Evolutionary conservation across 2,113 vertebrate species (phyloP).

Genomic region (Anolis carolinensis): DNA sequence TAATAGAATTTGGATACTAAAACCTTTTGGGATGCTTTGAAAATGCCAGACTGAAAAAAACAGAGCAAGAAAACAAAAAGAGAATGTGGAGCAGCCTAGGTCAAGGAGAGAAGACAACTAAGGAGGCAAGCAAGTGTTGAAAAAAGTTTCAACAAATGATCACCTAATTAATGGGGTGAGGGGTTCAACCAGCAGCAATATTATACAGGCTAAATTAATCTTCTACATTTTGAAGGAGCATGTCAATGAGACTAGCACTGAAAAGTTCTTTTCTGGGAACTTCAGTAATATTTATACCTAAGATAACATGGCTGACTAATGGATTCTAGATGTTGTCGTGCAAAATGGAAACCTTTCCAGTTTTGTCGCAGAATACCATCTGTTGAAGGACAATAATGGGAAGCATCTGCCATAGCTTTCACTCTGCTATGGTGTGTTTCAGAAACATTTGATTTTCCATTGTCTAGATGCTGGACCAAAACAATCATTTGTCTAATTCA

Average conservation of each 20-base stretch:
- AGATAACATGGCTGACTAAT: background rate
- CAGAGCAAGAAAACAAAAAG: background rate
- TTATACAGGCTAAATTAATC: background rate
- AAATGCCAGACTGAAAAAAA: conserved; percentile 1
- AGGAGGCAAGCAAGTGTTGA: background rate
- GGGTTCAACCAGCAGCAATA: background rate
- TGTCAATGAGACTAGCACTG: background rate
- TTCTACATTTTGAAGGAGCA: background rate
- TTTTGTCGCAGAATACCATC: background rate
- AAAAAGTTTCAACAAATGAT: background rate
- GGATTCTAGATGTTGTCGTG: background rate
- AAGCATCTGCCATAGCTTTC: background rate
- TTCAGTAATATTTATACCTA: background rate
- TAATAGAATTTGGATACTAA: background rate
- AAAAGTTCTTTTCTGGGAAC: background rate
- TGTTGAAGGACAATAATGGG: background rate
- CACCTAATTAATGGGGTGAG: background rate
- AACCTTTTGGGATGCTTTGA: background rate
- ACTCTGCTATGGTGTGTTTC: background rate
- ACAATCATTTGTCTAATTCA: background rate
- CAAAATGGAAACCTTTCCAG: background rate
- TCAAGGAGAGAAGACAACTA: background rate
- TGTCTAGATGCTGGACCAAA: background rate
- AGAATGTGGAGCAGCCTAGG: background rate
- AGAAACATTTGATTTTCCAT: background rate